phyloP scores from a whole-genome alignment of 2,797 vertebrate genomes.

The Diplodus sargus region DNA sequence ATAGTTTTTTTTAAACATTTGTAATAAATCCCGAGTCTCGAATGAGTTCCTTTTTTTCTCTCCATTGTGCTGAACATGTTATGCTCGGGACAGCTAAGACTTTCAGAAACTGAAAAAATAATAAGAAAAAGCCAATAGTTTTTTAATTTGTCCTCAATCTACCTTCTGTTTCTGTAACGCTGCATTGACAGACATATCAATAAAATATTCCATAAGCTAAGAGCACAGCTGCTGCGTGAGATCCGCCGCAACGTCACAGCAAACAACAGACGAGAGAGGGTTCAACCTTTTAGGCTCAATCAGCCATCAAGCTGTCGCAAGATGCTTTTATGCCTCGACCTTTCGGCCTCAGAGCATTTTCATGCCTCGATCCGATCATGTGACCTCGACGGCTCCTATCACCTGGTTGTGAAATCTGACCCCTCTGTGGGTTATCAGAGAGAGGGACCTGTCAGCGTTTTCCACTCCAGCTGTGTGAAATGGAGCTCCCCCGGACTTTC shows the following conservation, averaged over 20 bases:
- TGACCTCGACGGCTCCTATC: slow-evolving; percentile 29
- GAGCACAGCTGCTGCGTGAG: neutral
- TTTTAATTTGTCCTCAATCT: neutral
- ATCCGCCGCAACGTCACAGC: neutral
- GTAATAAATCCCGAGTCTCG: too few relatives aligned
- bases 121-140: neutral
- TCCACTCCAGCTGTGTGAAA: slow-evolving; percentile 69
- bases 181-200: neutral
- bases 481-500: slow-evolving; percentile 44
- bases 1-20: neutral
- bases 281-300: neutral
- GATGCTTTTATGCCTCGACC: neutral
- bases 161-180: neutral
- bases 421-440: slow-evolving; percentile 30
- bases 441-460: slow-evolving; percentile 62
- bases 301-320: neutral
- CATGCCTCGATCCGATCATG: neutral
- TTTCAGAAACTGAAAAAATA: neutral
- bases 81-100: neutral
- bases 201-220: slow-evolving; percentile 16
- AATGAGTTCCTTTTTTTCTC: neutral
- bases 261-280: slow-evolving; percentile 26
- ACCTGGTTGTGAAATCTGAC: slow-evolving; percentile 56
- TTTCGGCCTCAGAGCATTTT: neutral
- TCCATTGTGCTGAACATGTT: neutral